Base-by-base conservation (phyloP, 2,888 invertebrate genomes). In the Augochlorella aurata region DNA sequence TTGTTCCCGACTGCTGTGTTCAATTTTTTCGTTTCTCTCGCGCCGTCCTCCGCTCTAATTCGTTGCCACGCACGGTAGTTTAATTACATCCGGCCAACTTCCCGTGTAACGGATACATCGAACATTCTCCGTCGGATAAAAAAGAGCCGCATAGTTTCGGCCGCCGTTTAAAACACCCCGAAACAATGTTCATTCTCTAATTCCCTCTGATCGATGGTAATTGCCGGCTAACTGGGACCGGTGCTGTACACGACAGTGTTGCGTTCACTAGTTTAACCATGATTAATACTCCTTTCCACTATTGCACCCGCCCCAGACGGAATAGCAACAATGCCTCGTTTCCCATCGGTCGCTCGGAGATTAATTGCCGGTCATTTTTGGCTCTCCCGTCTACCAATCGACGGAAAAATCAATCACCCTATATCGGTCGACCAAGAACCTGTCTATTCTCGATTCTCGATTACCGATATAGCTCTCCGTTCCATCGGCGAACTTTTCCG, bases 341-440 rank as follows among this genome's bases (percentile, higher is more conserved):
- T 52, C 77, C 52, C 66, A 74, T 82, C 78, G 69, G 52, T 45
- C 52, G 24, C 49, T 44, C 44, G 14, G 72, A 86, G 86, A 86
- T 86, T 83, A 73, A 86, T 86, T 49, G 54, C 49, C 65, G 18
- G n/a, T 29, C 70, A 72, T 79, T 86, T 86, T 86, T 78, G 52
- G 29, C 21, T 45, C 54, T 52, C 54, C 14, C 18, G 45, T 58
- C 49, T 18, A 16, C n/a, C 21, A 58, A 47, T 50, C 47, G 16
- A 73, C 44, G 38, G 18, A 38, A 68, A 74, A 76, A 81, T 79
- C 79, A 68, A 81, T 81, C 77, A 58, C 8, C n/a, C 45, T 21
- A 45, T 7, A 63, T 38, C 67, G n/a, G 14, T 21, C 21, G 67
- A 49, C 24, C 29, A 29, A 61, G 29, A 58, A 24, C 58, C 24